A percentile compares a stretch with the other conserved stretches of the same genome.
Conservation (phyloP, 1,140 invertebrate genomes). For the Lepidotrigona ventralis region DNA sequence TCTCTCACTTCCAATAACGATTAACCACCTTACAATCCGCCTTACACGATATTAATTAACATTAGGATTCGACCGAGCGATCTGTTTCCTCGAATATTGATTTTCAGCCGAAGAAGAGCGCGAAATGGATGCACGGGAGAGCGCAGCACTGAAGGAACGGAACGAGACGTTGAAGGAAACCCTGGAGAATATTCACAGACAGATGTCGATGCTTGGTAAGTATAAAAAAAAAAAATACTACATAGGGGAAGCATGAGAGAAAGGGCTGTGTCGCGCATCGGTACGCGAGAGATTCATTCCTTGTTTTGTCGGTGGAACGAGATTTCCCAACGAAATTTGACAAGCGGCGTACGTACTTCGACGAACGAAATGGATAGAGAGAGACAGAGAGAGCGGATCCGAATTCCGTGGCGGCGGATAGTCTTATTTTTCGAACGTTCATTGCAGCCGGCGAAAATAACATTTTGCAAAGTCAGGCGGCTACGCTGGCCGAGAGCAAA, state of each 20-base stretch:
- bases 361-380: background rate
- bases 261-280: background rate
- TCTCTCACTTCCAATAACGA: too few relatives aligned
- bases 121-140: too few relatives aligned
- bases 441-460: conserved; percentile 34
- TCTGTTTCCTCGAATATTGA: background rate
- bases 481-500: conserved; percentile 48
- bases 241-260: background rate
- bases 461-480: conserved; percentile 56
- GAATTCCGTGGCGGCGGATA: background rate
- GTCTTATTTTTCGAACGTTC: conserved; percentile 24
- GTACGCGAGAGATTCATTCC: background rate
- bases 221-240: background rate
- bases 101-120: conserved; percentile 16
- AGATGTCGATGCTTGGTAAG: conserved; percentile 17
- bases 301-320: background rate
- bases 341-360: background rate
- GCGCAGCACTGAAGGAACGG: background rate
- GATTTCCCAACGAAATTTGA: conserved; percentile 18
- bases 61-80: too few relatives aligned
- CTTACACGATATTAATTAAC: background rate
- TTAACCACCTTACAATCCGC: background rate
- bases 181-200: background rate
- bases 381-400: background rate
- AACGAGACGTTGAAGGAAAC: conserved; percentile 16